Percentiles rank a stretch among this genome's conserved stretches.
Evolutionary conservation across 92 coral and sea anemone genomes (phyloP).

Genomic region (Scolanthus callimorphus): DNA sequence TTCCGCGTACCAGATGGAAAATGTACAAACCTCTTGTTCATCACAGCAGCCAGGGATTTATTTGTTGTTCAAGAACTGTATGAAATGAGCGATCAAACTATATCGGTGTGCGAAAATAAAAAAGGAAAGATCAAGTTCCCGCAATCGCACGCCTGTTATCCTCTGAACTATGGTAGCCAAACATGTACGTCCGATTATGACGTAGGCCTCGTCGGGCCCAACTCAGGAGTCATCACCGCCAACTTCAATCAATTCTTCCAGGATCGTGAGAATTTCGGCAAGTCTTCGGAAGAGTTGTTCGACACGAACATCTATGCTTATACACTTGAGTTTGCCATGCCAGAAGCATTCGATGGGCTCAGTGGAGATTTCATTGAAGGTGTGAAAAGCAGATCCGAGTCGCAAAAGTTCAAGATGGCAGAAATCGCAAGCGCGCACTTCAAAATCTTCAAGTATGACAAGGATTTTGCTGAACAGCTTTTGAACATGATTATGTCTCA

Average conservation of each 20-base stretch:
- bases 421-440: slow-evolving; percentile 43
- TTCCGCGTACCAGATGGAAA: background rate
- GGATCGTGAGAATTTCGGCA: background rate
- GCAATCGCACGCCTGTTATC: slow-evolving; percentile 29
- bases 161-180: slow-evolving; percentile 29
- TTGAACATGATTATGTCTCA: background rate
- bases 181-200: slow-evolving; percentile 43
- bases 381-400: background rate
- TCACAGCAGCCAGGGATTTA: slow-evolving; percentile 37
- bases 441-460: slow-evolving; percentile 16
- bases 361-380: background rate
- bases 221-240: slow-evolving; percentile 15
- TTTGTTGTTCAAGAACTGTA: slow-evolving; percentile 31
- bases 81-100: background rate
- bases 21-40: slow-evolving; percentile 13
- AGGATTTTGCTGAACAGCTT: background rate
- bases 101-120: slow-evolving; percentile 1
- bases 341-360: slow-evolving; percentile 6
- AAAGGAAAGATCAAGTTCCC: slow-evolving; percentile 2
- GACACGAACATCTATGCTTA: slow-evolving; percentile 48
- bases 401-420: slow-evolving; percentile 14
- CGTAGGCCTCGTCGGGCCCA: slow-evolving; percentile 30
- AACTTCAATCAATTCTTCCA: slow-evolving; percentile 20
- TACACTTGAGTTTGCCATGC: slow-evolving; percentile 47
- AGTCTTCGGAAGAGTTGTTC: slow-evolving; percentile 42